A percentile compares a stretch with the other conserved stretches of the same genome.
Evolutionary conservation across 2,888 invertebrate species (phyloP).

Genomic region (Agonopterix arenella): DNA sequence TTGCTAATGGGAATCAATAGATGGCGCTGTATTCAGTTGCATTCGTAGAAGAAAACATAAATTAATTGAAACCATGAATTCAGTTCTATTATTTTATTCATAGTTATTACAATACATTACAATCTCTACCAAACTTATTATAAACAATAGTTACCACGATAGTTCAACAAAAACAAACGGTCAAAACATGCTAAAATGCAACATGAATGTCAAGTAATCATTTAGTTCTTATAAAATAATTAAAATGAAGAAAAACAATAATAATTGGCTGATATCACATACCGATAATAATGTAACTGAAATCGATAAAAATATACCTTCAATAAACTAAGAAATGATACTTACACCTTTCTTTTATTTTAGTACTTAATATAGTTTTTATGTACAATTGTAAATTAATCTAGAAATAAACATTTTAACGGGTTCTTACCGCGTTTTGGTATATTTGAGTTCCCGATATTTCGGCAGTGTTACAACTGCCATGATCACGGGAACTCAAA

Average conservation of each 20-base stretch:
- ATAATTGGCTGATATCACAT: not conserved
- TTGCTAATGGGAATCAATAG: too few species aligned
- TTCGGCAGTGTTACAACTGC: too few species aligned
- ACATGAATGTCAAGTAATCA: conserved; percentile 1
- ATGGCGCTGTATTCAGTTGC: too few species aligned
- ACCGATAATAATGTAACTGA: not conserved
- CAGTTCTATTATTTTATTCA: conserved; percentile 42
- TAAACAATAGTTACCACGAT: conserved; percentile 29
- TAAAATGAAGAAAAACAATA: not conserved
- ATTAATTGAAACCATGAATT: not conserved
- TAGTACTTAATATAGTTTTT: too few species aligned
- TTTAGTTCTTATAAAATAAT: not conserved
- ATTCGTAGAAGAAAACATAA: too few species aligned
- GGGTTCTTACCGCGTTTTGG: too few species aligned
- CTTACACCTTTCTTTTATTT: not conserved
- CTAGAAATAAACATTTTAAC: too few species aligned
- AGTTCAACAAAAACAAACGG: conserved; percentile 38
- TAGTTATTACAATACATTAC: conserved; percentile 54
- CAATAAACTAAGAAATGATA: not conserved
- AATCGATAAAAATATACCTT: not conserved
- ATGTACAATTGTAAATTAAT: too few species aligned
- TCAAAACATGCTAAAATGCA: conserved; percentile 12
- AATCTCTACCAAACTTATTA: conserved; percentile 14
- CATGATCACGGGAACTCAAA: too few species aligned
- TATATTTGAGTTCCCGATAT: too few species aligned